Conservation (phyloP, 2,797 vertebrate genomes). For the Sebastes diaconus region DNA sequence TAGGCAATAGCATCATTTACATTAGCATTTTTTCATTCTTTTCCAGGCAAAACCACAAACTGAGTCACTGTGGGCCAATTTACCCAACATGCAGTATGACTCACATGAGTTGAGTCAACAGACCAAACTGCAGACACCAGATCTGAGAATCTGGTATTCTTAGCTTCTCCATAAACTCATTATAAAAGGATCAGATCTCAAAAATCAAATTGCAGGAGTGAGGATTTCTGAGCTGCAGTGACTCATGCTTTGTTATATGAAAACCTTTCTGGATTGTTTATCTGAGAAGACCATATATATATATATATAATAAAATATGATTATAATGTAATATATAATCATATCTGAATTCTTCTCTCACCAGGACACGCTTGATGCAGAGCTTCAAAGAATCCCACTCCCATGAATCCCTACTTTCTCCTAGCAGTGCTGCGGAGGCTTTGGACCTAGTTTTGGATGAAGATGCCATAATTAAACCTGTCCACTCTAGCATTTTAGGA, state of each 20-base stretch:
- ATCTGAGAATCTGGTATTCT: constrained; percentile 35
- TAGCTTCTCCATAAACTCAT: constrained; percentile 47
- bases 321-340: not conserved
- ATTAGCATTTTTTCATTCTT: not conserved
- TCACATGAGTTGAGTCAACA: constrained; percentile 44
- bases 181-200: constrained; percentile 47
- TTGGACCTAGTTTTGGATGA: constrained; percentile 95
- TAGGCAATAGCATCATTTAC: not conserved
- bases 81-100: constrained; percentile 24
- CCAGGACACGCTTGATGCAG: constrained; percentile 94
- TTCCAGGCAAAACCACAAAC: not conserved
- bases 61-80: not conserved
- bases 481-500: constrained; percentile 95
- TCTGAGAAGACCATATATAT: not conserved
- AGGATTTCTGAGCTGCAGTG: constrained; percentile 22
- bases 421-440: constrained; percentile 93
- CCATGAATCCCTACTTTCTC: constrained; percentile 94
- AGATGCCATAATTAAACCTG: constrained; percentile 95
- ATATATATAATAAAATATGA: not conserved
- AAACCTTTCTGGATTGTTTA: not conserved
- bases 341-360: constrained; percentile 38
- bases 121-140: constrained; percentile 25
- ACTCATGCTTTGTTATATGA: constrained; percentile 34
- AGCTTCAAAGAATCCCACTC: constrained; percentile 98
- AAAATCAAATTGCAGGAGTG: constrained; percentile 28